Evolutionary conservation across 2,113 vertebrate genomes (phyloP), one percentile per base, ranked within the genome.

Genomic region (Scomber japonicus): DNA sequence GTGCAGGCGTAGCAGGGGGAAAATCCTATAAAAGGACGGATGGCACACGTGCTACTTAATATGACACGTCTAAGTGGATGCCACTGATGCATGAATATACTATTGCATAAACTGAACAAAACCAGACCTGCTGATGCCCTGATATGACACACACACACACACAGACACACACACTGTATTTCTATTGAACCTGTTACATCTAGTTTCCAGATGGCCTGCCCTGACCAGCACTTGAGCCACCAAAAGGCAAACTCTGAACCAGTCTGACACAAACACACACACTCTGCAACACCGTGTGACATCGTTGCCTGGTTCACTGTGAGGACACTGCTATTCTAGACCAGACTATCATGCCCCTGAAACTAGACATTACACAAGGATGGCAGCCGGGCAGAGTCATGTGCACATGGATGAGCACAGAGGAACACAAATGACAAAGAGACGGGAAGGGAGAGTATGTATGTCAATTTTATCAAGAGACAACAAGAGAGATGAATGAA

Each of bases 231-330:
- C 64, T 68, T 49, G 17, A 59, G 67, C 66, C 62, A 69, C 60
- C 57, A 84, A 82, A 78, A 75, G 69, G 21, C 61, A 83, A 84
- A 27, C 46, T 30, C 66, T 71, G 63, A 76, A 65, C 13, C n/a
- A 54, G 49, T 61, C 48, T 72, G 48, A 86, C 67, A 88, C 59
- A 66, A 60, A 75, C 68, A 49, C 70, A 49, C 70, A 51, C 59
- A 51, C 56, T 9, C 19, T 11, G 46, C 54, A 64, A 87, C 65
- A 78, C 49, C 21, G 24, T 3, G 21, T 10, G 73, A 85, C 80
- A 65, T 21, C 0, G 1, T 3, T 30, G n/a, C 51, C 30, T 31
- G 56, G 81, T 67, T 77, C 63, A 54, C 0, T 14, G 56, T 19
- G 3, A 64, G 57, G 79, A 61, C 44, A 27, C 4, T 24, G 30